Percentiles rank a stretch among this genome's conserved stretches.
Conservation (phyloP, 2,888 invertebrate species). For the Cabera pusaria region DNA sequence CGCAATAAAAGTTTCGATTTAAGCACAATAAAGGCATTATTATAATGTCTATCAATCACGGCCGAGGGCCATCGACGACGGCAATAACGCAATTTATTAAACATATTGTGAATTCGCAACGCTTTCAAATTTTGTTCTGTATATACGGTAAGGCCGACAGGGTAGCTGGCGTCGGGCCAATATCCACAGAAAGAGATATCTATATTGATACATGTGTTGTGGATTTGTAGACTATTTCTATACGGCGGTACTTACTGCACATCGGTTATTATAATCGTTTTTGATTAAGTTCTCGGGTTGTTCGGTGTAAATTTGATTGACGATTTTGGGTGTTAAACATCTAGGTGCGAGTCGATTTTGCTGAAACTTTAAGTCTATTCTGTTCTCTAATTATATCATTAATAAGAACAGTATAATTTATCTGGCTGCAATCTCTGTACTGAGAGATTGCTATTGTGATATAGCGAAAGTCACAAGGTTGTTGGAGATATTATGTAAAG, state of each 20-base stretch:
- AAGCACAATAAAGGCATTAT: slow-evolving; percentile 27
- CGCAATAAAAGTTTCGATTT: slow-evolving; percentile 28
- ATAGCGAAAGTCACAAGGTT: too few species aligned
- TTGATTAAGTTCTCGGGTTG: too few species aligned
- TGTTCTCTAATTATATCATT: too few species aligned
- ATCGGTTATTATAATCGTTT: too few species aligned
- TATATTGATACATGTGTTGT: slow-evolving; percentile 37
- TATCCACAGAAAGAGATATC: slow-evolving; percentile 33
- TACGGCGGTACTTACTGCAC: slow-evolving; percentile 35
- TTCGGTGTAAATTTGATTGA: too few species aligned
- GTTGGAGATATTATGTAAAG: too few species aligned
- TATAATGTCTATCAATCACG: slow-evolving; percentile 35
- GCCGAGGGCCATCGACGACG: slow-evolving; percentile 26
- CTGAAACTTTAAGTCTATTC: too few species aligned
- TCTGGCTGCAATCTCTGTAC: too few species aligned
- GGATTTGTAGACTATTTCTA: slow-evolving; percentile 53
- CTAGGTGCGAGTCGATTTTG: too few species aligned
- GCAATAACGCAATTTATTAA: slow-evolving; percentile 35
- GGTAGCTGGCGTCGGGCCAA: slow-evolving; percentile 50
- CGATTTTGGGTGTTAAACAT: too few species aligned
- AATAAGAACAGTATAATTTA: too few species aligned
- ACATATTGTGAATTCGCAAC: slow-evolving; percentile 50
- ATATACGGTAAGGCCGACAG: slow-evolving; percentile 36
- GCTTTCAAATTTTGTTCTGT: slow-evolving; percentile 48
- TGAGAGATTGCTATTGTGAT: too few species aligned